Base-by-base conservation (phyloP, 2,888 invertebrate species). In the Callyntrura sp. region DNA sequence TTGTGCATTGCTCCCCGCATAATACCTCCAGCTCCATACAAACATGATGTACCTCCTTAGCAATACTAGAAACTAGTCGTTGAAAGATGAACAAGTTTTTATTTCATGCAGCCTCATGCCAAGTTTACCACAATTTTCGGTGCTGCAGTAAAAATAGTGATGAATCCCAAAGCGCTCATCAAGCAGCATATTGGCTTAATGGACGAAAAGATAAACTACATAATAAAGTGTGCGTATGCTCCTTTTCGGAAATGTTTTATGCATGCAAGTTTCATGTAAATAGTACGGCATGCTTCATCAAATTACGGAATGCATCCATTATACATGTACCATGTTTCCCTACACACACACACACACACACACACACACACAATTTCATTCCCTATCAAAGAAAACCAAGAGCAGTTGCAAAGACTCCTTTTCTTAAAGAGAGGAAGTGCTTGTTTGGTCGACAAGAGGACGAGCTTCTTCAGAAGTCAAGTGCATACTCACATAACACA, bases 131-230 rank as follows among this genome's bases (percentile, higher is more conserved):
- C 28, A 57, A 78, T 55, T 17, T 55, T 35, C 55, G 12, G 28
- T 57, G 8, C 23, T 28, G 57, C 35, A n/a, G 57, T 55, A 78
- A 78, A 78, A 78, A 78, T 78, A 51, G 23, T 76, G 55, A 78
- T 78, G 57, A 57, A 78, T 78, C 78, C 78, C 78, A 78, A 55
- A 78, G 57, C 78, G 57, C 55, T 57, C 57, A 8, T 78, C 35
- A 78, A 78, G 12, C 23, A 76, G 17, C 25, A 28, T 55, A 55
- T 57, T 78, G 78, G 28, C 55, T n/a, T 28, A 55, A 78, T 57
- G 28, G 78, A 78, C 55, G 55, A 57, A 28, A 57, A 57, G 55
- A 57, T 78, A 57, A 55, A 78, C 78, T 78, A 51, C 25, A 51
- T 25, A 35, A 57, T 35, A 35, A 68, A 12, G 14, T 35, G 68